These are phyloP conservation scores for Cepaea hortensis DNA, from an alignment of 2,888 invertebrate species.

Conservation along the genomic window DNA sequence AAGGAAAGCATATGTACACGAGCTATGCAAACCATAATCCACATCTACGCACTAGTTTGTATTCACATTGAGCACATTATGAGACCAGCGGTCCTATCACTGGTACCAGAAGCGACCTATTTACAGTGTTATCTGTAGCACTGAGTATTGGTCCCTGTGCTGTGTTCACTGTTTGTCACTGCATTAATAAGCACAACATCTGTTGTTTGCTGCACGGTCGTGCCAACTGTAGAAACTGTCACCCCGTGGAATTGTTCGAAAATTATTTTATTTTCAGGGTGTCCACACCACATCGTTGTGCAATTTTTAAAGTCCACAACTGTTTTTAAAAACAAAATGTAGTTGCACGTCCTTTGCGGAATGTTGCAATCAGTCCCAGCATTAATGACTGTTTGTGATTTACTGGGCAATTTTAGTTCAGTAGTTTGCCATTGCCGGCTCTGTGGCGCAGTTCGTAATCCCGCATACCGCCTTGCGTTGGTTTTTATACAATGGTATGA, in stretches of 20 bases:
- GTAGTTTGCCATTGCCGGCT: too few species aligned
- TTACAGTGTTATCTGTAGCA: not conserved
- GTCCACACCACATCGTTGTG: not conserved
- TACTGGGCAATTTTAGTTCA: too few species aligned
- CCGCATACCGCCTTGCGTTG: too few species aligned
- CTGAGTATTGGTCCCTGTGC: not conserved
- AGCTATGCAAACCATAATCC: too few species aligned
- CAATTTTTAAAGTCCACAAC: not conserved
- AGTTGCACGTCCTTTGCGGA: too few species aligned
- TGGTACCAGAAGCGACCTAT: not conserved
- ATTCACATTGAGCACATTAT: not conserved
- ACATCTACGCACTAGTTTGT: not conserved
- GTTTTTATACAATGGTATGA: too few species aligned
- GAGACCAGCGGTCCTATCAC: not conserved
- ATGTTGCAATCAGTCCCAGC: too few species aligned
- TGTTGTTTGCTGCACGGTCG: slow-evolving; percentile 19
- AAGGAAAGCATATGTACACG: too few species aligned
- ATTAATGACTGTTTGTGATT: too few species aligned
- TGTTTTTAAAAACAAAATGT: too few species aligned
- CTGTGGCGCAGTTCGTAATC: too few species aligned
- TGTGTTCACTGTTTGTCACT: not conserved
- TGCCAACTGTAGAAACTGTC: not conserved
- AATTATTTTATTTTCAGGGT: not conserved
- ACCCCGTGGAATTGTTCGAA: not conserved
- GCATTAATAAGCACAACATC: slow-evolving; percentile 5